Base-by-base conservation (phyloP, 2,888 invertebrate species). In the Capitulum mitella region DNA sequence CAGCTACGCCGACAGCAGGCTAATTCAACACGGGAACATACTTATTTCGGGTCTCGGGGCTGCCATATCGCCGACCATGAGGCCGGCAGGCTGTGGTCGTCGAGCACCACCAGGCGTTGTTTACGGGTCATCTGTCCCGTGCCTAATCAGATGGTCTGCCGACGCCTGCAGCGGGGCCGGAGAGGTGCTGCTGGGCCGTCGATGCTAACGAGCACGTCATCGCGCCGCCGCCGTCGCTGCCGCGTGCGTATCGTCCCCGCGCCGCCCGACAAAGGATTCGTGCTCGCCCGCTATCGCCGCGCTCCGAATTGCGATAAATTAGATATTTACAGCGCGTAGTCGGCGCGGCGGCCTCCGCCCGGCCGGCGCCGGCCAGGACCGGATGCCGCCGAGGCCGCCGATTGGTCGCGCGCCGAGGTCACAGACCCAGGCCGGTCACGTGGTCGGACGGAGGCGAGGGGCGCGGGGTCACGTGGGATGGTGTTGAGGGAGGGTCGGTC, bases 261-360 rank as follows among this genome's bases (percentile, higher is more conserved):
- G n/a, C 29, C 58, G n/a, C 5, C 58, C 10, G 26, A n/a, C 58
- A 58, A 58, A 58, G 58, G 58, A 1, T 26, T 29, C 58, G 58
- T 58, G 32, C 29, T 12, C 43, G 10, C 29, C 29, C n/a, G 5
- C 58, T n/a, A 58, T 58, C 58, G 58, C 29, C 10, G 1, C 29
- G 29, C n/a, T 58, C 58, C 26, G 70, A 70, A 70, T 70, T 70
- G 26, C 70, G 70, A 70, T 70, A 70, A 70, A 70, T 37, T 70
- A 40, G 70, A 70, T 70, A 70, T 70, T 70, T 70, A 70, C 40
- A 40, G 70, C 70, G 5, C 10, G 37, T 26, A 70, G 37, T 40
- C 70, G 40, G 70, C 26, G 40, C 12, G 43, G n/a, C 8, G 58
- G n/a, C n/a, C n/a, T n/a, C n/a, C n/a, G n/a, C n/a, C n/a, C 29